Percentiles rank a stretch among this genome's conserved stretches.
These are phyloP conservation scores for Ochotona princeps DNA, from an alignment of 2,113 vertebrate species.

Conservation along the genomic window DNA sequence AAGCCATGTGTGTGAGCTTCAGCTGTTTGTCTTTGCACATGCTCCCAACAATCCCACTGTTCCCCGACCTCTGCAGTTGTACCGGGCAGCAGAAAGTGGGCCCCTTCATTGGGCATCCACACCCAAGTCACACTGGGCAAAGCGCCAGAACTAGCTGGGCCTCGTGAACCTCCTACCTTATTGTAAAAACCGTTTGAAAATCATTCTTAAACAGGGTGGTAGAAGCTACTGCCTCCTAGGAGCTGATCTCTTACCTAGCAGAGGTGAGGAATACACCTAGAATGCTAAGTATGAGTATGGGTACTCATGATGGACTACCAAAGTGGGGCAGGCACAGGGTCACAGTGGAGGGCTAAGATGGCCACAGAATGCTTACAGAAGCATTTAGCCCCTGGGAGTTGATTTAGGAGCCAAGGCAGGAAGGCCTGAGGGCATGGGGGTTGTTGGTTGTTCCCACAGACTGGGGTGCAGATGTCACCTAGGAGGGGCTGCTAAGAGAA, in stretches of 20 bases:
- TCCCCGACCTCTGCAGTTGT: background rate
- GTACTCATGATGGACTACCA: background rate
- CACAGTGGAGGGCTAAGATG: background rate
- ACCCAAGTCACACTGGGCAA: background rate
- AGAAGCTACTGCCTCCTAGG: background rate
- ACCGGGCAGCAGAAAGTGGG: background rate
- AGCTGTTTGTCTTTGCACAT: too few relatives aligned
- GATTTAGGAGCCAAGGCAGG: background rate
- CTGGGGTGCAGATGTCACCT: background rate
- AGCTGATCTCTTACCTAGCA: background rate
- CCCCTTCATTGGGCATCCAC: background rate
- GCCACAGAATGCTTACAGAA: background rate
- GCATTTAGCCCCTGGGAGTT: too few relatives aligned
- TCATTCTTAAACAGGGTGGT: background rate
- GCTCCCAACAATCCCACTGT: rapidly evolving
- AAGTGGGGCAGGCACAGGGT: background rate
- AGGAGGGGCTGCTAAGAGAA: background rate
- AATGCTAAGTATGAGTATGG: background rate
- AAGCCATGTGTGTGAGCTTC: background rate
- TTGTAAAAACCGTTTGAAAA: background rate
- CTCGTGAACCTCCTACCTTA: background rate
- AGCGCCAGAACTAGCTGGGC: too few relatives aligned
- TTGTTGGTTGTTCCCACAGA: background rate
- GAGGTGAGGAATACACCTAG: background rate
- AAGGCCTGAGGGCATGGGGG: background rate